phyloP scores from a whole-genome alignment of 2,888 invertebrate species.

The Entomobrya proxima region DNA sequence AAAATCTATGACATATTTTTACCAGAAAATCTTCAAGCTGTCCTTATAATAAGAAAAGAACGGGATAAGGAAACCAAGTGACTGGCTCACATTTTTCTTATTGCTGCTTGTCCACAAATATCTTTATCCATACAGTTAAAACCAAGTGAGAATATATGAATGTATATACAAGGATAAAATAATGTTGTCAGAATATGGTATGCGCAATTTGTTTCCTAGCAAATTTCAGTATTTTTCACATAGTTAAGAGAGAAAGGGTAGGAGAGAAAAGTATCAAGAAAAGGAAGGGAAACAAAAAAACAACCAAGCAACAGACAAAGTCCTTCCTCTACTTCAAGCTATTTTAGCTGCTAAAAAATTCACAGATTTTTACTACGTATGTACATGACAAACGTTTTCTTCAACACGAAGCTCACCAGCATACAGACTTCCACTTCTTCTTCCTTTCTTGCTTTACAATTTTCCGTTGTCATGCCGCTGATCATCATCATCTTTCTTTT shows the following conservation, averaged over 20 bases:
- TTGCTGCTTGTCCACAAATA: not conserved
- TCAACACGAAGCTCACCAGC: not conserved
- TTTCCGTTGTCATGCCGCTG: conserved; percentile 6
- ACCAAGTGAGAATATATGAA: not conserved
- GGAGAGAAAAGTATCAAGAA: not conserved
- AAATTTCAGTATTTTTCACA: not conserved
- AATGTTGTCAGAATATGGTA: not conserved
- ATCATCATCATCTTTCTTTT: conserved; percentile 33
- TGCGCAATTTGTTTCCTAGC: not conserved
- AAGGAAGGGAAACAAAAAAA: not conserved
- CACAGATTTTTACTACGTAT: conserved; percentile 30
- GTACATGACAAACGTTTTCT: conserved; percentile 46
- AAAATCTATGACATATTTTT: too few species aligned
- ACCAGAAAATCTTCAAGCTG: not conserved
- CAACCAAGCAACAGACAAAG: not conserved
- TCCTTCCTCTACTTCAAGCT: conserved; percentile 12
- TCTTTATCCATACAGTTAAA: not conserved
- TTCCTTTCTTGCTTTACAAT: not conserved
- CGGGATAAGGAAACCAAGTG: conserved; percentile 18
- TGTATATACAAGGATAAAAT: too few species aligned
- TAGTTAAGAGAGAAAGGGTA: not conserved
- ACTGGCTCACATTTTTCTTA: not conserved
- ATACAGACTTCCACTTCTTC: not conserved
- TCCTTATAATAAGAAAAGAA: conserved; percentile 15
- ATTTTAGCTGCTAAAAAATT: conserved; percentile 30